Evolutionary conservation across 1,140 invertebrate species (phyloP).

Genomic region (Halyomorpha halys): DNA sequence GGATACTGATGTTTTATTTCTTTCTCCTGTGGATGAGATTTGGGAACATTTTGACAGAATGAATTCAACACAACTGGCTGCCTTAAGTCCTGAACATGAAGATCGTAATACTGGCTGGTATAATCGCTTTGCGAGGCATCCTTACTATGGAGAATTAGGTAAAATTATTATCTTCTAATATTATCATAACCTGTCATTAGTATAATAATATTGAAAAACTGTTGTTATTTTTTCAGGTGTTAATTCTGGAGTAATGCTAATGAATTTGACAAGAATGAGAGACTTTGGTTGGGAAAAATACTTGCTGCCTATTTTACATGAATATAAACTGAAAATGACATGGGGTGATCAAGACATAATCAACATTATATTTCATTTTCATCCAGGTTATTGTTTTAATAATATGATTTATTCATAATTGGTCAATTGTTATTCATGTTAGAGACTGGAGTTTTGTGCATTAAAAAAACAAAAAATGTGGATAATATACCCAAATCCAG

Average conservation of each 20-base stretch:
- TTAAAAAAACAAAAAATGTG: too few relatives aligned
- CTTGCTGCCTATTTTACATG: conserved; percentile 70
- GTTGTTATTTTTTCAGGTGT: conserved; percentile 51
- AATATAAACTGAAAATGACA: conserved; percentile 77
- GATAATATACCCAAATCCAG: too few relatives aligned
- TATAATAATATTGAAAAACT: neutral
- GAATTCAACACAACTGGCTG: conserved; percentile 78
- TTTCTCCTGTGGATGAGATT: conserved; percentile 66
- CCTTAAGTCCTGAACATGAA: conserved; percentile 79
- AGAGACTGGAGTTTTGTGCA: too few relatives aligned
- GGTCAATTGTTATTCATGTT: too few relatives aligned
- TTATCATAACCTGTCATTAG: neutral
- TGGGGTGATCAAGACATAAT: conserved; percentile 98
- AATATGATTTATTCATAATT: neutral
- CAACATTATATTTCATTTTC: conserved; percentile 88
- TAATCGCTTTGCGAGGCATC: conserved; percentile 87
- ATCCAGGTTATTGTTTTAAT: conserved; percentile 49
- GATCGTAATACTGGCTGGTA: conserved; percentile 90
- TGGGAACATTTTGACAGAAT: conserved; percentile 77
- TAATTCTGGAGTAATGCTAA: conserved; percentile 93
- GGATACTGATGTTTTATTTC: conserved; percentile 83
- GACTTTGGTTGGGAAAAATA: conserved; percentile 73
- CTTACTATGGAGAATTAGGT: conserved; percentile 82
- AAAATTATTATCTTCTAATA: neutral
- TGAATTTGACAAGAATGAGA: conserved; percentile 89